phyloP scores from a whole-genome alignment of 2,888 invertebrate genomes.

The Xylota segnis region DNA sequence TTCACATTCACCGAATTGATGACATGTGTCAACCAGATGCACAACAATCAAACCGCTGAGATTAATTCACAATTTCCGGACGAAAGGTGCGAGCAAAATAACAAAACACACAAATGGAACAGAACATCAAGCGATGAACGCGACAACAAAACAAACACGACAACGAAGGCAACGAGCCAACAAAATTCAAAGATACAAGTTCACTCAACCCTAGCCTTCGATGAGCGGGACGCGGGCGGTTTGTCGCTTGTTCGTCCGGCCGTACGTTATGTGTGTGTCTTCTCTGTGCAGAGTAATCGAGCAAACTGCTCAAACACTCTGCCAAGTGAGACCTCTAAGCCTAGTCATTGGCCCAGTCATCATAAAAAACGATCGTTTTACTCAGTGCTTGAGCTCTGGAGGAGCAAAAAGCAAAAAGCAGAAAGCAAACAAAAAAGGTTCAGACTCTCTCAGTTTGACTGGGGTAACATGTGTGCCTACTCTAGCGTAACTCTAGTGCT shows the following conservation, averaged over 20 bases:
- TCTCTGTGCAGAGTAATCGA: slow-evolving; percentile 50
- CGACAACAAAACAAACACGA: slow-evolving; percentile 57
- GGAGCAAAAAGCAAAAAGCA: background rate
- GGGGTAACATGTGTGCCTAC: slow-evolving; percentile 30
- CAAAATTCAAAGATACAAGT: slow-evolving; percentile 59
- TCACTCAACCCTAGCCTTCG: slow-evolving; percentile 63
- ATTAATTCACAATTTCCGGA: slow-evolving; percentile 56
- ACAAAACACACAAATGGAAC: slow-evolving; percentile 49
- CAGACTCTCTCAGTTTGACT: background rate
- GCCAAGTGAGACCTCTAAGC: slow-evolving; percentile 37
- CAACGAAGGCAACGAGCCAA: slow-evolving; percentile 18
- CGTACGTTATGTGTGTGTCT: background rate
- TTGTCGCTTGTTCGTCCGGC: background rate
- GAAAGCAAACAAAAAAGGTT: slow-evolving; percentile 16
- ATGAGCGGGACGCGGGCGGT: slow-evolving; percentile 9
- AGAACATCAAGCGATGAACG: slow-evolving; percentile 26
- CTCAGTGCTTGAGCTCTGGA: slow-evolving; percentile 24
- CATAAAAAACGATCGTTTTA: slow-evolving; percentile 57
- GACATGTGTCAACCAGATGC: slow-evolving; percentile 60
- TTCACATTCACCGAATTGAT: slow-evolving; percentile 53
- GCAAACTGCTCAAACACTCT: slow-evolving; percentile 57
- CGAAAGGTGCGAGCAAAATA: slow-evolving; percentile 41
- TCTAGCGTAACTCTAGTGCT: slow-evolving; percentile 21
- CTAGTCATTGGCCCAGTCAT: slow-evolving; percentile 43
- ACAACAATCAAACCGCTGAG: slow-evolving; percentile 21